Evolutionary conservation across 2,888 invertebrate species (phyloP), one percentile per base, ranked within the genome.

Genomic region (Xestia sexstrigata): DNA sequence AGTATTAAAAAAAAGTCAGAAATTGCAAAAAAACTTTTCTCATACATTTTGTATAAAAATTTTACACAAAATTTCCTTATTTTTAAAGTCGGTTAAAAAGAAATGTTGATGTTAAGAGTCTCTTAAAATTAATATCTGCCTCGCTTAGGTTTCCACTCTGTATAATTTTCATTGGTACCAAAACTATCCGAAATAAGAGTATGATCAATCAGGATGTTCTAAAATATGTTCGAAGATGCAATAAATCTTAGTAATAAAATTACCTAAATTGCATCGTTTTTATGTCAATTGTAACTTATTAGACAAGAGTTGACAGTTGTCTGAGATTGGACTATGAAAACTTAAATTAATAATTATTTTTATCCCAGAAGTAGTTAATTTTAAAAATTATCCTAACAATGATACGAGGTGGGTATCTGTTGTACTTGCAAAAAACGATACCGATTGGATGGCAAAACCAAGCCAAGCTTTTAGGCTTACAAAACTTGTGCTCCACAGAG

Each of bases 321-420:
- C 26, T 39, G 70, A 26, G 26, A 15, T 26, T 23, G n/a, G 15
- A n/a, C n/a, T 49, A 35, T 52, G 49, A n/a, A n/a, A 30, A 26
- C 20, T 30, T 45, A 45, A 35, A 63, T 45, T 1, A 42, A 42
- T 42, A 39, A 26, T 7, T n/a, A 45, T 45, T 63, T 13, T 35
- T 49, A 9, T 30, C 6, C 5, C 26, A 8, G 8, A 0, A 26
- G 17, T 13, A 35, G 1, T 26, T n/a, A 35, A 35, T 0, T 39
- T 71, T 60, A 52, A 62, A 52, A 62, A 42, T 62, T 30, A 74
- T 74, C 39, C 23, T 42, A 45, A 74, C 49, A 45, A 73, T 42
- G 23, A 73, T 47, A 26, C 7, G 4, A 47, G 5, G 17, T 35
- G n/a, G n/a, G 8, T n/a, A 23, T 13, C 20, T 23, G 4, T 23